Conservation (phyloP, 1,140 invertebrate genomes). For the Conopomorpha cramerella region DNA sequence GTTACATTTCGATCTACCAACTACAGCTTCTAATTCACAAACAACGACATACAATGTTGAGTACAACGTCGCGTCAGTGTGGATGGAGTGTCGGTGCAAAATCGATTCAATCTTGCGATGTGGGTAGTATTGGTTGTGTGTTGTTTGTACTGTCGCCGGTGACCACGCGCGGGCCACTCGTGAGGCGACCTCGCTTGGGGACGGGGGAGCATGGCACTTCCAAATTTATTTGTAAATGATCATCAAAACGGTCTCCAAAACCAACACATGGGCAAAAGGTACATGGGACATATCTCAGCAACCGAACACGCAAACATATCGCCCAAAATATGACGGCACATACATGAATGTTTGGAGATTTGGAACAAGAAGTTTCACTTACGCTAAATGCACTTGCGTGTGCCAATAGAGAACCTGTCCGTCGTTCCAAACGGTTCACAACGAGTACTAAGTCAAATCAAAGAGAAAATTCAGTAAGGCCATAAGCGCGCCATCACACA, state of each 20-base stretch:
- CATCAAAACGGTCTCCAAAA: conserved; percentile 27
- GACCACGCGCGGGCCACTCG: conserved; percentile 4
- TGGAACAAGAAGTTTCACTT: conserved; percentile 60
- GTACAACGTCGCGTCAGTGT: conserved; percentile 23
- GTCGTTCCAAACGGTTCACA: conserved; percentile 39
- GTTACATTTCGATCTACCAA: too few relatives aligned
- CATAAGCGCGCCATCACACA: conserved; percentile 50
- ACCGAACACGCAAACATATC: conserved; percentile 51
- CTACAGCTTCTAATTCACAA: conserved; percentile 5
- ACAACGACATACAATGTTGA: conserved; percentile 20
- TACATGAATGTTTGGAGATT: conserved; percentile 56
- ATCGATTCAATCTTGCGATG: conserved; percentile 50
- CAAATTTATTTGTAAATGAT: conserved; percentile 31
- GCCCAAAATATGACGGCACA: conserved; percentile 43
- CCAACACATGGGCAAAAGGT: conserved; percentile 38
- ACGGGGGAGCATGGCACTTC: conserved; percentile 55
- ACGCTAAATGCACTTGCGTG: conserved; percentile 55
- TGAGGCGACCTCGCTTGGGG: conserved; percentile 28
- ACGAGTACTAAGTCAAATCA: conserved; percentile 31
- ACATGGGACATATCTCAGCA: conserved; percentile 33
- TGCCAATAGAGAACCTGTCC: conserved; percentile 49
- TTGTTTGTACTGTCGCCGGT: conserved; percentile 7
- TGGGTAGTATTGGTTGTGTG: conserved; percentile 16
- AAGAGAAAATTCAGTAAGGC: conserved; percentile 53
- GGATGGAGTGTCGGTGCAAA: conserved; percentile 58